Percentiles rank a stretch among this genome's conserved stretches.
These are phyloP conservation scores for Acarapis woodi DNA, from an alignment of 1,140 invertebrate genomes.

Conservation along the genomic window DNA sequence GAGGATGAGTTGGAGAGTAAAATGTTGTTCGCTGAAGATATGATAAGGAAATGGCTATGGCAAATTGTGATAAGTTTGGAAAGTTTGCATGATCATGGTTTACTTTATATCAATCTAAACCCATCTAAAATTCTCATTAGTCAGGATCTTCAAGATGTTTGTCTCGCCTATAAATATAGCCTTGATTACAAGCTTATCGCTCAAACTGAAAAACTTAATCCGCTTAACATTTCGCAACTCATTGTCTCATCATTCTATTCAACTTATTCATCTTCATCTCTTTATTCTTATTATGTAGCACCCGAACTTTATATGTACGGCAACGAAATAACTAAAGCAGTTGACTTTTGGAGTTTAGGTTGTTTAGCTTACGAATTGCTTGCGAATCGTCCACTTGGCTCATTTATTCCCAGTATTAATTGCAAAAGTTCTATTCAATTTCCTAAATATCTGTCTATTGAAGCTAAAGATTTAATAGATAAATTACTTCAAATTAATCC, in stretches of 20 bases:
- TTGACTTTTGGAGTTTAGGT: background rate
- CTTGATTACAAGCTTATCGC: too few species aligned
- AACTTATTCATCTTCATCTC: background rate
- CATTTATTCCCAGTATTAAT: too few species aligned
- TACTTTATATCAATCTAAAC: conserved; percentile 1
- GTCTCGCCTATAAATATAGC: background rate
- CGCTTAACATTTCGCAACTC: too few species aligned
- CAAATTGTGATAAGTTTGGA: background rate
- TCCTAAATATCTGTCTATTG: too few species aligned
- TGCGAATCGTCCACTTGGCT: too few species aligned
- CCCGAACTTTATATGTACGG: background rate
- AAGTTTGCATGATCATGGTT: background rate
- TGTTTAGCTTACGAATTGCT: background rate
- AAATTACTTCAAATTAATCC: too few species aligned
- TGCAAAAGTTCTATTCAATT: too few species aligned
- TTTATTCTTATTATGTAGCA: background rate
- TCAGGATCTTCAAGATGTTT: background rate
- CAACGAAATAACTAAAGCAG: background rate
- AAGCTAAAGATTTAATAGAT: too few species aligned
- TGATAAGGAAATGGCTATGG: background rate
- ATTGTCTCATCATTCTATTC: background rate
- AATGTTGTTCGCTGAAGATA: too few species aligned
- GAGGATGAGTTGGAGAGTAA: too few species aligned
- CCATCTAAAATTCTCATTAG: background rate
- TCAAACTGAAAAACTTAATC: too few species aligned